phyloP scores from a whole-genome alignment of 2,797 vertebrate species.

The Peromyscus attwateri region DNA sequence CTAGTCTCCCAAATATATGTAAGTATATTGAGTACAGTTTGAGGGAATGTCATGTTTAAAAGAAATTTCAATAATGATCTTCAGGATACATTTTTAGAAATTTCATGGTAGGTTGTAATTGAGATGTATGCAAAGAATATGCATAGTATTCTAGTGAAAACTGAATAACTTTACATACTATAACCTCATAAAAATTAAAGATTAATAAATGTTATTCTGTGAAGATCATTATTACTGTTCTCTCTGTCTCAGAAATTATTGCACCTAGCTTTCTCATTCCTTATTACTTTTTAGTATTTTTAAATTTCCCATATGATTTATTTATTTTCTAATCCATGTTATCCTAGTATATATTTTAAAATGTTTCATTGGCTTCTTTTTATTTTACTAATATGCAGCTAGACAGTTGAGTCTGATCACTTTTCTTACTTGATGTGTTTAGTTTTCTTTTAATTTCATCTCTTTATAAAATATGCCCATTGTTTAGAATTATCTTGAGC shows the following conservation, averaged over 20 bases:
- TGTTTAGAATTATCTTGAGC: neutral
- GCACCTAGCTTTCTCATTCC: neutral
- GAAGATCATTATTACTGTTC: neutral
- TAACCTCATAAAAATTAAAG: neutral
- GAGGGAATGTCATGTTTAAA: neutral
- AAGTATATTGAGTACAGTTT: neutral
- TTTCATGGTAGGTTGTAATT: neutral
- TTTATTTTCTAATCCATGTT: neutral
- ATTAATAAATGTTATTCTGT: neutral
- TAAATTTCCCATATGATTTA: neutral
- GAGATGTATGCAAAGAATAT: neutral
- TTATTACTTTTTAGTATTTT: neutral
- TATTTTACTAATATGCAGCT: neutral
- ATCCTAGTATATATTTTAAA: neutral
- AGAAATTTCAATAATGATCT: neutral
- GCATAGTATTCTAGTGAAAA: neutral
- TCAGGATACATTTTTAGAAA: neutral
- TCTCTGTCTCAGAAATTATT: neutral
- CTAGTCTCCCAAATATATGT: neutral
- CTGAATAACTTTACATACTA: too few species aligned
- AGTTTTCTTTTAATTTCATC: neutral
- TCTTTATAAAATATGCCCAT: neutral
- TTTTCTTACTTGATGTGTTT: neutral
- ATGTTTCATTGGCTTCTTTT: neutral
- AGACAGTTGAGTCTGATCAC: neutral